Evolutionary conservation across 1,140 invertebrate species (phyloP).

Genomic region (Rhizoglyphus robini): DNA sequence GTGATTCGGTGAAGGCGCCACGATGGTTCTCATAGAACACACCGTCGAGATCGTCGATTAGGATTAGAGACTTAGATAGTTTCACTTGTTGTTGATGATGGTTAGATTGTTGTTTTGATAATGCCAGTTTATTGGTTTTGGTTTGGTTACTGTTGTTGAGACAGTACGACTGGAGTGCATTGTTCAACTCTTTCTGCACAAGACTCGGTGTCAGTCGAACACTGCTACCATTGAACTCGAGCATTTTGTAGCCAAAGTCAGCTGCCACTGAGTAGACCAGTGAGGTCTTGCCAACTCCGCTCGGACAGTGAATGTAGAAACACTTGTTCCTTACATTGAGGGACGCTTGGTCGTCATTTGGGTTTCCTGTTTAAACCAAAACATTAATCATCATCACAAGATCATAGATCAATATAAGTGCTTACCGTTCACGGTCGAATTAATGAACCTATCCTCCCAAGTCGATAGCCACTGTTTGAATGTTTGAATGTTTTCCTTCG

Average conservation of each 20-base stretch:
- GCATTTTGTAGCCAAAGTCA: constrained; percentile 62
- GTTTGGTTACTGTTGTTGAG: constrained; percentile 92
- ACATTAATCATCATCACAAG: constrained; percentile 33
- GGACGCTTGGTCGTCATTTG: neutral
- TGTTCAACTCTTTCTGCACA: too few species aligned
- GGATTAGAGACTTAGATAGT: too few species aligned
- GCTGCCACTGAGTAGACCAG: constrained; percentile 73
- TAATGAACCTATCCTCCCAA: neutral
- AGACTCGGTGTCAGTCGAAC: too few species aligned
- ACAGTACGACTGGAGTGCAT: too few species aligned
- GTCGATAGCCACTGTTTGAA: constrained; percentile 1
- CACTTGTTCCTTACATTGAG: constrained; percentile 45
- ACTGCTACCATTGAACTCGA: too few species aligned
- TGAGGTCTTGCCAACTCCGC: constrained; percentile 73
- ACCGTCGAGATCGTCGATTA: too few species aligned
- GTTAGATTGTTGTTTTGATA: constrained; percentile 29
- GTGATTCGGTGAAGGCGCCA: constrained; percentile 67
- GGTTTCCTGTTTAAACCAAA: too few species aligned
- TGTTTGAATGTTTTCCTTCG: neutral
- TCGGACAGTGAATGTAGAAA: constrained; percentile 59
- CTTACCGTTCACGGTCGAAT: neutral
- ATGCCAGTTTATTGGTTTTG: constrained; percentile 55
- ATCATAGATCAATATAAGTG: constrained; percentile 30
- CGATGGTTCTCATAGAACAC: constrained; percentile 80
- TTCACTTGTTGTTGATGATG: constrained; percentile 27